Base-by-base conservation (phyloP, 2,113 vertebrate genomes). In the Sciurus niger region DNA sequence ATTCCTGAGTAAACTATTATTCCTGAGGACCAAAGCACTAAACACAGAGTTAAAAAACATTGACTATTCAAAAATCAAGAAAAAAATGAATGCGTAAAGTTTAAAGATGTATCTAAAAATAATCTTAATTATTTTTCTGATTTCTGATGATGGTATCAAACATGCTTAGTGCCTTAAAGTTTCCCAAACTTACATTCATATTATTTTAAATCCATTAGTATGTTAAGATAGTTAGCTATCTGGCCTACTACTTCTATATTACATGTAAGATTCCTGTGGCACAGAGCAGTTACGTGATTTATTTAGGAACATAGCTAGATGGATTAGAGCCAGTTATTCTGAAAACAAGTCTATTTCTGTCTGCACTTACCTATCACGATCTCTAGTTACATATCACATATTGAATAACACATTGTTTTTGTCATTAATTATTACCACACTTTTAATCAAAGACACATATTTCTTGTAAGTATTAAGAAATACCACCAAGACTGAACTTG, bases 61-160 rank as follows among this genome's bases (percentile, higher is more conserved):
- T 8, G 18, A 55, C 43, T 51, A 84, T n/a, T 80, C 13, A 48
- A 84, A 80, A 80, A 89, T 30, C 17, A 89, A 93, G 30, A 43
- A 63, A 63, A 63, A 65, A 63, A 65, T 4, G 32, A 82, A 60
- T 58, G 13, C 34, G 14, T 30, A 94, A 89, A 85, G 74, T 76
- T 72, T 93, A 93, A 86, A 93, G 28, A 34, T 78, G 22, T 70
- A 67, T 7, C 4, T 91, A 58, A 80, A 77, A 55, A 46, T 25
- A 84, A 93, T 74, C 48, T 78, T 60, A 89, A 89, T 88, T 79
- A 30, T 67, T 91, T 95, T 80, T 40, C 18, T 85, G 80, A 34
- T 7, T 87, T 86, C 24, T 74, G 79, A 40, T 78, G 18, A 76
- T 63, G 30, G 43, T 65, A 67, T 65, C 3, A 77, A 48, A 94